Conservation (phyloP, 1,140 invertebrate species). For the Drosophila ironensis region DNA sequence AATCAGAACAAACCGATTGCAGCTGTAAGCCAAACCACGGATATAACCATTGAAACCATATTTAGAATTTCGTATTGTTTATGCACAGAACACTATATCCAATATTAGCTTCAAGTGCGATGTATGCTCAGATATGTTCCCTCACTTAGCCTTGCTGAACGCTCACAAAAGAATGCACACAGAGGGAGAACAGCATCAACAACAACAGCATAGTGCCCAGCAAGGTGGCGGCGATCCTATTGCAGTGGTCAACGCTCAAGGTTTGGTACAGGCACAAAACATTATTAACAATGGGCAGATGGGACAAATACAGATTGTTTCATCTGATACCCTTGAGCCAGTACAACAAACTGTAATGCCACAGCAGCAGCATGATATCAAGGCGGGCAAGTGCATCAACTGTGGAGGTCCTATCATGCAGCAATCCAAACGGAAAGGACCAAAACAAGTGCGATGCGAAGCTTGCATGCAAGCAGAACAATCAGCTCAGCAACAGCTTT, state of each 20-base stretch:
- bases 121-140: constrained; percentile 91
- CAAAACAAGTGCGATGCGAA: constrained; percentile 84
- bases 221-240: constrained; percentile 53
- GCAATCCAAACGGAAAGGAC: constrained; percentile 84
- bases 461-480: constrained; percentile 84
- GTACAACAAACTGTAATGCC: constrained; percentile 67
- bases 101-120: constrained; percentile 93
- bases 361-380: constrained; percentile 74
- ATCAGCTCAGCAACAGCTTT: constrained; percentile 83
- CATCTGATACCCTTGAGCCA: constrained; percentile 83
- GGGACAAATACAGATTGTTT: constrained; percentile 85
- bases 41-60: not conserved
- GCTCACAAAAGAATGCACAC: constrained; percentile 91
- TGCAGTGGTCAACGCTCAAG: constrained; percentile 72
- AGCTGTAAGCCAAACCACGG: constrained; percentile 55
- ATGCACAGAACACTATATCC: constrained; percentile 87
- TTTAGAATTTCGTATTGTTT: constrained; percentile 11
- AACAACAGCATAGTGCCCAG: constrained; percentile 65
- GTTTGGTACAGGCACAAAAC: constrained; percentile 83
- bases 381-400: constrained; percentile 82
- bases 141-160: constrained; percentile 89
- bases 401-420: constrained; percentile 83
- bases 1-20: constrained; percentile 81
- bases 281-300: constrained; percentile 81
- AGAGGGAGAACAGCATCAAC: constrained; percentile 76